Evolutionary conservation across 2,888 invertebrate species (phyloP).

Genomic region (Callyntrura sp.): DNA sequence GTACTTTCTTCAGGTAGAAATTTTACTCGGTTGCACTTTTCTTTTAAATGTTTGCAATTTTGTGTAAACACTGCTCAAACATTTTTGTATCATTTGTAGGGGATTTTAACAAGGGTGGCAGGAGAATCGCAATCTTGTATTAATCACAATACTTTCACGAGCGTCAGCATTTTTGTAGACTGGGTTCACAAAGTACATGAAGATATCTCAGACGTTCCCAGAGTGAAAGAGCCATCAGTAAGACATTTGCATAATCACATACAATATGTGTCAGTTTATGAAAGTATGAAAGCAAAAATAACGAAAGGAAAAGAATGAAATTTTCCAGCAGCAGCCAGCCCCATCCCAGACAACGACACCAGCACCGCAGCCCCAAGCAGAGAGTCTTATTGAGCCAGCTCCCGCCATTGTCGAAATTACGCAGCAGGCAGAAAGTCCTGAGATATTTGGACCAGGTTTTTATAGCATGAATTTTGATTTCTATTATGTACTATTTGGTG

Average conservation of each 20-base stretch:
- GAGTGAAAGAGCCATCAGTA: constrained; percentile 62
- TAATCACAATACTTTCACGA: constrained; percentile 77
- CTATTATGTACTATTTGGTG: no score
- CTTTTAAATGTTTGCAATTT: neutral
- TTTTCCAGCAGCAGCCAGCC: constrained; percentile 32
- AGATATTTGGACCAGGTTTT: constrained; percentile 55
- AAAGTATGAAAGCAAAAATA: neutral
- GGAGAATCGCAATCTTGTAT: constrained; percentile 76
- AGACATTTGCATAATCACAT: constrained; percentile 2
- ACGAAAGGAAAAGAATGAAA: constrained; percentile 37
- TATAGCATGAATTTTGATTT: neutral
- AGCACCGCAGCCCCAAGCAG: constrained; percentile 5
- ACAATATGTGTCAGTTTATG: neutral
- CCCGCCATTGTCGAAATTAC: constrained; percentile 56
- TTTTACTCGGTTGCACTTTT: no score
- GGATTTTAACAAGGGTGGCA: constrained; percentile 77
- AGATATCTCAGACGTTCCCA: constrained; percentile 72
- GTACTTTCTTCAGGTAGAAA: constrained; percentile 78
- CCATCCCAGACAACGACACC: constrained; percentile 16
- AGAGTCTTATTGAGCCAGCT: constrained; percentile 51
- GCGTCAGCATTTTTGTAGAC: constrained; percentile 78
- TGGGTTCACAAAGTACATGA: constrained; percentile 80
- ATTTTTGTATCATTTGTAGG: constrained; percentile 37
- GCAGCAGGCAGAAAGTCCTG: constrained; percentile 47
- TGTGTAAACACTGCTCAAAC: neutral